These are phyloP conservation scores for Ischnus inquisitorius DNA, from an alignment of 2,888 invertebrate genomes.

Conservation along the genomic window DNA sequence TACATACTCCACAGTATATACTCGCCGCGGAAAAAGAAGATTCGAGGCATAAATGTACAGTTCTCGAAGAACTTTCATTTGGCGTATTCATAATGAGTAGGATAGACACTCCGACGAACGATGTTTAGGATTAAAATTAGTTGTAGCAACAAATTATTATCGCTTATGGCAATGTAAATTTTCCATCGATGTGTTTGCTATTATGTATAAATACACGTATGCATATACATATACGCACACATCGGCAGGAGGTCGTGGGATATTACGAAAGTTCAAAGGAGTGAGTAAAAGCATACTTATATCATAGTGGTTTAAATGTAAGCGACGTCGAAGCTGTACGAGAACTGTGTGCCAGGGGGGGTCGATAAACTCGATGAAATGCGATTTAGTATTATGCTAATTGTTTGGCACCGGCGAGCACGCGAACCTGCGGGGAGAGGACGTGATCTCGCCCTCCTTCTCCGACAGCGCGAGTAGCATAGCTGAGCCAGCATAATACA, in stretches of 20 bases:
- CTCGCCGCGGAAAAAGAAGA: neutral
- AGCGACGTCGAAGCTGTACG: constrained; percentile 31
- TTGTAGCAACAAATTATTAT: constrained; percentile 54
- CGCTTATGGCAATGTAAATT: constrained; percentile 28
- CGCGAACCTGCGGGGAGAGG: constrained; percentile 53
- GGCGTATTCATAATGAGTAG: constrained; percentile 28
- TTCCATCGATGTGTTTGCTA: neutral
- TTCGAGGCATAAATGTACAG: neutral
- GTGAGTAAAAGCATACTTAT: constrained; percentile 25
- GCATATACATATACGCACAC: neutral
- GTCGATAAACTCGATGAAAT: constrained; percentile 68
- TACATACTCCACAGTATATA: neutral
- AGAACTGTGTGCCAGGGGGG: constrained; percentile 30
- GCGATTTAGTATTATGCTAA: constrained; percentile 69
- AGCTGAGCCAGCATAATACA: constrained; percentile 9
- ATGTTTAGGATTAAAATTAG: constrained; percentile 27
- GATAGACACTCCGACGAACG: neutral
- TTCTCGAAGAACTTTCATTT: neutral
- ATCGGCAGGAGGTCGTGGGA: constrained; percentile 64
- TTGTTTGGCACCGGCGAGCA: constrained; percentile 63
- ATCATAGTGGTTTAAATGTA: constrained; percentile 41
- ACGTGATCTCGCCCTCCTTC: constrained; percentile 46
- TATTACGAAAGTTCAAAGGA: constrained; percentile 56
- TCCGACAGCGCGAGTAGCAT: neutral
- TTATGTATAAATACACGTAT: neutral